Conservation (phyloP, 2,888 invertebrate species). For the Drosophila leonis region DNA sequence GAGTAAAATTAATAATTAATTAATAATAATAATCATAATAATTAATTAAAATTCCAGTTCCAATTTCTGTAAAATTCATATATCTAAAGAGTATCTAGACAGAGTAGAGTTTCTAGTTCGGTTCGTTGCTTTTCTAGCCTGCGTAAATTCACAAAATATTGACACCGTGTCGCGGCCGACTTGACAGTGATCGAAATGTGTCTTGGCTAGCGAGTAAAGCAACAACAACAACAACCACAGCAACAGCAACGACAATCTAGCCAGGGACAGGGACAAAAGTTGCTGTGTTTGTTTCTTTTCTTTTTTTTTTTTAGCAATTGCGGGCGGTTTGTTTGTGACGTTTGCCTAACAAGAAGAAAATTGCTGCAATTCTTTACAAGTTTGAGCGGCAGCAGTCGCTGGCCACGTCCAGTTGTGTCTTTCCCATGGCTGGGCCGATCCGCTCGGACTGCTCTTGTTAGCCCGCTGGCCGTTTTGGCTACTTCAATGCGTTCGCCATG, state of each 20-base stretch:
- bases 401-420: constrained; percentile 18
- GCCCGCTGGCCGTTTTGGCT: constrained; percentile 48
- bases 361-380: constrained; percentile 83
- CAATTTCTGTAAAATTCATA: no score
- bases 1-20: neutral
- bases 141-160: constrained; percentile 84
- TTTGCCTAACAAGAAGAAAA: constrained; percentile 84
- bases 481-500: constrained; percentile 77
- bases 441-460: constrained; percentile 51
- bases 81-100: constrained; percentile 28
- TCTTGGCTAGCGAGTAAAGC: constrained; percentile 63
- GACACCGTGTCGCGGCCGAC: constrained; percentile 77
- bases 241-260: constrained; percentile 11
- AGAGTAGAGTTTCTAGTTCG: neutral
- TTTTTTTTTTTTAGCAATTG: constrained; percentile 64
- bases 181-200: constrained; percentile 85
- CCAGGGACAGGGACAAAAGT: constrained; percentile 14
- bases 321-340: constrained; percentile 82
- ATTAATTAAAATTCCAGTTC: no score
- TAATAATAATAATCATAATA: no score
- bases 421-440: constrained; percentile 47
- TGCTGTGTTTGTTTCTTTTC: constrained; percentile 12
- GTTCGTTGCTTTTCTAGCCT: constrained; percentile 55
- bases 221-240: constrained; percentile 45
- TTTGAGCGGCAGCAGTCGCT: constrained; percentile 52